phyloP scores from a whole-genome alignment of 2,888 invertebrate species.

The Dastarcus helophoroides region DNA sequence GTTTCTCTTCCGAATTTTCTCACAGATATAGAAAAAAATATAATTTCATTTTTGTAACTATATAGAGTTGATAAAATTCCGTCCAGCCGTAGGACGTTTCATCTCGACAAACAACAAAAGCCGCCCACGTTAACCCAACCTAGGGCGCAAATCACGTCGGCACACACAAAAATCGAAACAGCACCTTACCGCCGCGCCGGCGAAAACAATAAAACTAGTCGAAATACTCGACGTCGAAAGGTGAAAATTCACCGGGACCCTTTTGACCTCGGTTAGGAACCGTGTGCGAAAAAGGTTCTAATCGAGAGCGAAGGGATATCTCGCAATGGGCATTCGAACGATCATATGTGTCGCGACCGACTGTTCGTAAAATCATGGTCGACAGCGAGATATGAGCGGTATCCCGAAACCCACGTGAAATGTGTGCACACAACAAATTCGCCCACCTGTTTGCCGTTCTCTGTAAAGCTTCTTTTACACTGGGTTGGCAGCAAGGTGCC shows the following conservation, averaged over 20 bases:
- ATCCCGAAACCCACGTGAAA: conserved; percentile 32
- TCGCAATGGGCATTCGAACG: conserved; percentile 17
- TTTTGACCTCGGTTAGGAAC: background rate
- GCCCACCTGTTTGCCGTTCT: conserved; percentile 32
- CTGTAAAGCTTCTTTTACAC: conserved; percentile 8
- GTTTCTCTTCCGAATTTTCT: too few relatives aligned
- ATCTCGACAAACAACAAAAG: too few relatives aligned
- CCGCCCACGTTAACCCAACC: too few relatives aligned
- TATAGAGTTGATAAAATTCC: conserved; percentile 5
- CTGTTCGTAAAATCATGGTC: conserved; percentile 24
- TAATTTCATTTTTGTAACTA: too few relatives aligned
- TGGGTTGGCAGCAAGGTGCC: conserved; percentile 7
- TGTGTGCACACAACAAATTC: conserved; percentile 29
- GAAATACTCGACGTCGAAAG: background rate
- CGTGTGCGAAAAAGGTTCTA: too few relatives aligned
- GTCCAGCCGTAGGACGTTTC: too few relatives aligned
- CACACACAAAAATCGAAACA: background rate
- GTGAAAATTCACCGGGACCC: background rate
- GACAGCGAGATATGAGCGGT: conserved; percentile 27
- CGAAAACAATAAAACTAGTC: background rate
- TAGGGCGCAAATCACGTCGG: background rate
- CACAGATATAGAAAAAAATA: too few relatives aligned
- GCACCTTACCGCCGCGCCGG: background rate
- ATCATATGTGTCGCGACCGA: conserved; percentile 24
- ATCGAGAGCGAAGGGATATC: background rate